Percentiles rank a stretch among this genome's conserved stretches.
Conservation (phyloP, 2,113 vertebrate genomes). For the Picathartes gymnocephalus region DNA sequence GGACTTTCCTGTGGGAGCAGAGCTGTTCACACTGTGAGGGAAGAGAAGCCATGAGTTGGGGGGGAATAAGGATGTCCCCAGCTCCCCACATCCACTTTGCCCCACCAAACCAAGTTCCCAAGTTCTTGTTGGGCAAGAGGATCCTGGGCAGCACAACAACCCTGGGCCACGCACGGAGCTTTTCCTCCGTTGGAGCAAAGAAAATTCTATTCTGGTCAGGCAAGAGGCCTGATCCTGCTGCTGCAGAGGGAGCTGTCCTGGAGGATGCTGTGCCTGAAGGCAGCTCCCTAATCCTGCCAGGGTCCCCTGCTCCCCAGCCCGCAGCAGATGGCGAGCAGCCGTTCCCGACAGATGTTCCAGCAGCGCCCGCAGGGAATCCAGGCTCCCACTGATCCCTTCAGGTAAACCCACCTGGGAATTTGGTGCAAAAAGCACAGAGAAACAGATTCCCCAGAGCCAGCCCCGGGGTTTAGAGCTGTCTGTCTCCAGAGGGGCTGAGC, state of each 20-base stretch:
- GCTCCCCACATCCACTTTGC: not conserved
- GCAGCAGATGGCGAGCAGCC: slow-evolving; percentile 3
- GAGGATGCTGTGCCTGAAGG: not conserved
- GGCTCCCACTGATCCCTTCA: not conserved
- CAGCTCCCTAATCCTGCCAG: not conserved
- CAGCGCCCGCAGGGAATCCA: not conserved
- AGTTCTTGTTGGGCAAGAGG: rapidly evolving
- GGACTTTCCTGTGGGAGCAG: not conserved
- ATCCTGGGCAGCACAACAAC: not conserved
- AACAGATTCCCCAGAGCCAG: not conserved
- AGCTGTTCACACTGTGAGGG: not conserved
- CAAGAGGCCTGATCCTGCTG: not conserved
- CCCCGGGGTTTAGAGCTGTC: not conserved
- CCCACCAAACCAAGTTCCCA: not conserved
- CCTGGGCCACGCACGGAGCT: not conserved
- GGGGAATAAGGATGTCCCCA: not conserved
- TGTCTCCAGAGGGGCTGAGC: not conserved
- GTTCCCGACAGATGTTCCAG: not conserved
- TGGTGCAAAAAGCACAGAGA: not conserved
- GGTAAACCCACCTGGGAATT: not conserved
- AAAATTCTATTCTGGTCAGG: not conserved
- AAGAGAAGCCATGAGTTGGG: not conserved
- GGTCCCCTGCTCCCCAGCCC: not conserved
- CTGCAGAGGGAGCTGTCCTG: not conserved
- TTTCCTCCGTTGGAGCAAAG: not conserved